Base-by-base conservation (phyloP, 2,797 vertebrate species). In the Sebastes diploproa region DNA sequence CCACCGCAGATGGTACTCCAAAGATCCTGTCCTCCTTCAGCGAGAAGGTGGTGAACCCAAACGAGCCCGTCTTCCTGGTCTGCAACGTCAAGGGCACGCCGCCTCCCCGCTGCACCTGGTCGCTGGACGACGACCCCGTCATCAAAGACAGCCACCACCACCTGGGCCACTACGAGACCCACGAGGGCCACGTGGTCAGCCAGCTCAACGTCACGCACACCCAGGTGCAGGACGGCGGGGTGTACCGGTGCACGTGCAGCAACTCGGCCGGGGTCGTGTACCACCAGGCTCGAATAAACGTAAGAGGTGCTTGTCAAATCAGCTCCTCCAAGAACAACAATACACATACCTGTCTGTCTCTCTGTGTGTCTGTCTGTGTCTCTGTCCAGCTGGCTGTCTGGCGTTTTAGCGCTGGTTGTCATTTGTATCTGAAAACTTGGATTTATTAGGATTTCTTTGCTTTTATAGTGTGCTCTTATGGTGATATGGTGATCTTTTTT, bases 271-370 rank as follows among this genome's bases (percentile, higher is more conserved):
- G 98, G 96, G 97, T 97, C 93, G 96, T 98, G 97, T 96, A 96
- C 93, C 99, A 99, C 97, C 98, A 99, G 98, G 98, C 98, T 98
- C 98, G 98, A 98, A 99, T 99, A 99, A 99, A 99, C 98, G 98
- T 99, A 99, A 99, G 98, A 99, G 98, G 98, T 99, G 98, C 98
- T 99, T 99, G 98, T 99, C 98, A 98, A 97, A 98, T 99, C 97
- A 98, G 96, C 97, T 99, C 97, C 97, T 99, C 97, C 96, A 98
- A 98, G 96, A 95, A 96, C 95, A 95, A 92, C 88, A 92, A 93
- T 93, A 94, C 94, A 95, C 92, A 95, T 94, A 93, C 89, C 89
- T 86, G 91, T 93, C 88, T 90, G 87, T 92, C 80, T 89, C 50
- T 92, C 25, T 89, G 71, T 87, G 11, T 91, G 75, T 83, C 54